These are phyloP conservation scores for Selene dorsalis DNA, from an alignment of 2,797 vertebrate species.

Conservation along the genomic window DNA sequence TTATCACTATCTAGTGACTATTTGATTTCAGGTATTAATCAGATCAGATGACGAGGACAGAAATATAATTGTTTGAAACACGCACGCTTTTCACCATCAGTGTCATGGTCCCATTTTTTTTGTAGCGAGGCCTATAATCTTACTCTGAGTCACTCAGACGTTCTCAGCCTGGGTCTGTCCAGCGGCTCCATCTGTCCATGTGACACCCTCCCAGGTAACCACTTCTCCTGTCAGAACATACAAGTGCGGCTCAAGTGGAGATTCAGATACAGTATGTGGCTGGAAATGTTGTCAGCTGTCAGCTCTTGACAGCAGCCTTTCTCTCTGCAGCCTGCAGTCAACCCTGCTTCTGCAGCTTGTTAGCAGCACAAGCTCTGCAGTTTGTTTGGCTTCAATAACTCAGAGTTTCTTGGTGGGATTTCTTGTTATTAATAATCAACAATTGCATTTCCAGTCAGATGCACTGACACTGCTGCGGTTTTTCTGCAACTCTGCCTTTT, in stretches of 20 bases:
- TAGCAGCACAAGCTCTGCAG: background rate
- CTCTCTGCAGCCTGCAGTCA: background rate
- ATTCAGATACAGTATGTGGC: background rate
- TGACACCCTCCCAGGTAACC: background rate
- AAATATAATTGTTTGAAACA: background rate
- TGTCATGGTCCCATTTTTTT: background rate
- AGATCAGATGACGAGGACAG: background rate
- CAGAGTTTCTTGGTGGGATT: background rate
- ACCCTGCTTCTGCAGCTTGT: background rate
- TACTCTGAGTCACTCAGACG: background rate
- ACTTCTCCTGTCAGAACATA: background rate
- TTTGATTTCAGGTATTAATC: conserved; percentile 4
- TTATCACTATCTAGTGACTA: background rate
- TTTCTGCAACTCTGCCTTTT: background rate
- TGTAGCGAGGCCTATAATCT: background rate
- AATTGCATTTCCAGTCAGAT: background rate
- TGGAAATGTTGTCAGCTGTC: background rate
- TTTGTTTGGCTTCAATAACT: conserved; percentile 1
- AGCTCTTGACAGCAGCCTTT: background rate
- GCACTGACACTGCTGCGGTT: background rate
- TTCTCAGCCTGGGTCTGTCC: conserved; percentile 1
- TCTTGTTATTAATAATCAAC: too few species aligned
- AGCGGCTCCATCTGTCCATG: background rate
- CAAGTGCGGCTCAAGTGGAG: conserved; percentile 5
- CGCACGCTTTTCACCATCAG: background rate